Evolutionary conservation across 2,113 vertebrate species (phyloP), one percentile per base, ranked within the genome.

Genomic region (Triplophysa siluroides): DNA sequence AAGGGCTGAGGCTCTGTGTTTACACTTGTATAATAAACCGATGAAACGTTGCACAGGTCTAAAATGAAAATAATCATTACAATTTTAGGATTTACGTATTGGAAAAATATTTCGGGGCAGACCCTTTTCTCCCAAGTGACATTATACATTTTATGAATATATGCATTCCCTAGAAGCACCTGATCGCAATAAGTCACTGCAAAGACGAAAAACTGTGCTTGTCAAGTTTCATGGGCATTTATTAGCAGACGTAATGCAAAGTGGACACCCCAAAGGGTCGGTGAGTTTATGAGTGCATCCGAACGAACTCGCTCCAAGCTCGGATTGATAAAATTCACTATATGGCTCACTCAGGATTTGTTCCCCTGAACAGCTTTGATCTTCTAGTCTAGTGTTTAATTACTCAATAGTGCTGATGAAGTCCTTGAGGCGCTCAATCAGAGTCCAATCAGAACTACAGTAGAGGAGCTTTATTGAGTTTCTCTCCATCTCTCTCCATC

Each of bases 341-440:
- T 54, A 33, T 13, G 75, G 68, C 69, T 58, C 67, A 63, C 60
- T 78, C 29, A 64, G 81, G 69, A 61, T 78, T 78, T 78, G 62
- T 73, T 72, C 62, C 70, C 77, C 58, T 73, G 18, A 65, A 73
- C 61, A 68, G 75, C 75, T 74, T 60, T 78, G 77, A 82, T 82
- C 33, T 21, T 67, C 50, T 56, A 78, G 75, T 67, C 50, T 56
- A 78, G 75, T 77, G 75, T 78, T 74, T 82, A 82, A 78, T 82
- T 65, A 71, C 81, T 78, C 76, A 64, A 72, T 78, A 82, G 58
- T 56, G 75, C 80, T 78, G 80, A 82, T 77, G 63, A 78, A 72
- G 52, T 78, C 54, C 43, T 81, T 38, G 16, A 43, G 33, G 73
- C 24, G 26, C 56, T 71, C 75, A 77, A 38, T 52, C 62, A 29